phyloP scores from a whole-genome alignment of 1,140 invertebrate species.

The Rhysida immarginata region DNA sequence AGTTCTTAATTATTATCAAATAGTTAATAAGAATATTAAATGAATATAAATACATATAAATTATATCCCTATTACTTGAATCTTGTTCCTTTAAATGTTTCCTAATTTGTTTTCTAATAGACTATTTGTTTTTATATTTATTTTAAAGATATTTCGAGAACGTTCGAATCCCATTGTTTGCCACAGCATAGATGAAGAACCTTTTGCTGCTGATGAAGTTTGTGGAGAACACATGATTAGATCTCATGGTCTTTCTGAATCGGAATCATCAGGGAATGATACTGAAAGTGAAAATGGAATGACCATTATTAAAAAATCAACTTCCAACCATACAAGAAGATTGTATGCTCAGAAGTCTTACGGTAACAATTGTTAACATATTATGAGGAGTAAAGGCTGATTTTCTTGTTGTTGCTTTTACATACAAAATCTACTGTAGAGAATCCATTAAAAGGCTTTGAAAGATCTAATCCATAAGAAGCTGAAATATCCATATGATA shows the following conservation, averaged over 20 bases:
- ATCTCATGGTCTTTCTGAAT: conserved; percentile 25
- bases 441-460: too few species aligned
- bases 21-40: too few species aligned
- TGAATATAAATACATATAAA: too few species aligned
- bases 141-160: conserved; percentile 34
- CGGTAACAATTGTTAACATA: conserved; percentile 25
- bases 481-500: too few species aligned
- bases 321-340: conserved; percentile 18
- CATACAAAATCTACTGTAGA: too few species aligned
- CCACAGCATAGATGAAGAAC: conserved; percentile 25
- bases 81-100: too few species aligned
- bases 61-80: too few species aligned
- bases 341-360: conserved; percentile 26
- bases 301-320: conserved; percentile 40
- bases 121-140: background rate
- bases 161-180: conserved; percentile 48
- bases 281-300: conserved; percentile 38
- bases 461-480: too few species aligned
- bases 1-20: too few species aligned
- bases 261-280: conserved; percentile 44
- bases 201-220: conserved; percentile 22
- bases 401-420: too few species aligned
- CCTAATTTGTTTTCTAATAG: too few species aligned
- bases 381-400: too few species aligned
- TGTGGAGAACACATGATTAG: conserved; percentile 24